phyloP scores from a whole-genome alignment of 1,140 invertebrate species.

The Littorina saxatilis region DNA sequence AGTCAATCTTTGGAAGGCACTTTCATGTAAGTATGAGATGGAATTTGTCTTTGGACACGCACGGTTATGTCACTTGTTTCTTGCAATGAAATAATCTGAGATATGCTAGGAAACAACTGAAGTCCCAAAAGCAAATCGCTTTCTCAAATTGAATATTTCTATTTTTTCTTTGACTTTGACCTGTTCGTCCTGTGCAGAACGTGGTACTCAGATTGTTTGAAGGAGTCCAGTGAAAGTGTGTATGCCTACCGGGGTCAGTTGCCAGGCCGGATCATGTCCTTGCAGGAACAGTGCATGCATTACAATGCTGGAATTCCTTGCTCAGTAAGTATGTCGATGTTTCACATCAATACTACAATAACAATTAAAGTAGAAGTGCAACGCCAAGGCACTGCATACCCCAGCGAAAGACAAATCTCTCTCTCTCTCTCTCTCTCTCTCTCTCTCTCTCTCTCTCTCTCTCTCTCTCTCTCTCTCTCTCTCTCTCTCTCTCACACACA shows the following conservation, averaged over 20 bases:
- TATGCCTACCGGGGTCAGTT: constrained; percentile 56
- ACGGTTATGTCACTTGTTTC: no score
- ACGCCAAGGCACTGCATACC: no score
- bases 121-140: no score
- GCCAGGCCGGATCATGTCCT: constrained; percentile 60
- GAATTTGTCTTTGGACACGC: no score
- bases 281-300: constrained; percentile 59
- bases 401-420: no score
- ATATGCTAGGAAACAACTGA: no score
- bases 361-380: background rate
- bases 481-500: background rate
- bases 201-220: constrained; percentile 47
- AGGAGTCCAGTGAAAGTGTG: constrained; percentile 45
- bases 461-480: background rate
- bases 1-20: no score
- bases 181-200: constrained; percentile 58
- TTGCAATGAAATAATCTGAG: no score
- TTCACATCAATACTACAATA: background rate
- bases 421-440: no score
- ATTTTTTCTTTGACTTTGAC: no score
- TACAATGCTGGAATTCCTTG: constrained; percentile 64
- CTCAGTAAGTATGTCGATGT: constrained; percentile 44
- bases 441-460: background rate
- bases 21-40: no score
- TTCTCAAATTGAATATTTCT: no score